These are phyloP conservation scores for Barypeithes pellucidus DNA, from an alignment of 2,888 invertebrate species.

Conservation along the genomic window DNA sequence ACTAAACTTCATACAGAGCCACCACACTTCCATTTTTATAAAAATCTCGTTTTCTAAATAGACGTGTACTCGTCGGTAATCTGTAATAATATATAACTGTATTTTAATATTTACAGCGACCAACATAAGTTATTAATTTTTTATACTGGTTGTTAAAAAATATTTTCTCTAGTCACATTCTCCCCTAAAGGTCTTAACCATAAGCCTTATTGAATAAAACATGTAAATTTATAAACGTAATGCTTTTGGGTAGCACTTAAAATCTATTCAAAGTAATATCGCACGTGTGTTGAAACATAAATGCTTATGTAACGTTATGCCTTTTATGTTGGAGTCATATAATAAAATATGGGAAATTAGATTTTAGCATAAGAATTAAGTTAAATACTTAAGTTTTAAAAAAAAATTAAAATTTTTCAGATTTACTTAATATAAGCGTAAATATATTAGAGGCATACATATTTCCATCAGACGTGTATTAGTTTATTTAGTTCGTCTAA, in stretches of 20 bases:
- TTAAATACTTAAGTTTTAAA: too few relatives aligned
- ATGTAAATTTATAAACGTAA: slow-evolving; percentile 21
- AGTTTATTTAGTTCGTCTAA: too few relatives aligned
- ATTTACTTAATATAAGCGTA: too few relatives aligned
- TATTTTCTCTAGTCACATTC: slow-evolving; percentile 16
- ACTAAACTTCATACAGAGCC: too few relatives aligned
- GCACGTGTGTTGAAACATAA: slow-evolving; percentile 10
- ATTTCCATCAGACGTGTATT: too few relatives aligned
- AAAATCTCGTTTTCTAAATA: too few relatives aligned
- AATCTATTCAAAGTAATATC: slow-evolving; percentile 22
- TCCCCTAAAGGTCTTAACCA: neutral
- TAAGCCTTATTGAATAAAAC: slow-evolving; percentile 13
- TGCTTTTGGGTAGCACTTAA: slow-evolving; percentile 17
- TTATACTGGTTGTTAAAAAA: neutral
- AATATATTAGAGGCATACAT: too few relatives aligned
- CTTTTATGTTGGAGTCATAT: neutral
- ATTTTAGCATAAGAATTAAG: neutral
- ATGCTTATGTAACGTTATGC: neutral
- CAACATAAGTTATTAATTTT: neutral
- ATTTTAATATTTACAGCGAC: too few relatives aligned
- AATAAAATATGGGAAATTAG: neutral
- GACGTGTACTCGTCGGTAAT: too few relatives aligned
- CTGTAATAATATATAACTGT: too few relatives aligned
- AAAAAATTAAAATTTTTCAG: too few relatives aligned
- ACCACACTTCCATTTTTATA: too few relatives aligned